These are phyloP conservation scores for Echinometra lucunter DNA, from an alignment of 53 echinoderm and acorn worm genomes.

Conservation along the genomic window DNA sequence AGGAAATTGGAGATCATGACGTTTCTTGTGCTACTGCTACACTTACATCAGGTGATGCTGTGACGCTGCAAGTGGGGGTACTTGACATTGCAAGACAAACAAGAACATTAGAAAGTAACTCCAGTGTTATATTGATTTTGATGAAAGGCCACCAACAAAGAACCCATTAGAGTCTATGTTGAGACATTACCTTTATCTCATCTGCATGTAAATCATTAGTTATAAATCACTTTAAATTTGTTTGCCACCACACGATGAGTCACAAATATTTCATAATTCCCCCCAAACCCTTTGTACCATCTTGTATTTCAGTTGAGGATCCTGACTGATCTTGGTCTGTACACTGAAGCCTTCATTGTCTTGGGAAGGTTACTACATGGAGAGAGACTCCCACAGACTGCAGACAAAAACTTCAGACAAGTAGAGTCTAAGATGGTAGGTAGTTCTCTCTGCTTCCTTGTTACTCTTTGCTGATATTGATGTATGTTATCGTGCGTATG, in stretches of 20 bases:
- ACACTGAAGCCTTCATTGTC: slow-evolving; percentile 90
- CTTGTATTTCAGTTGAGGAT: slow-evolving; percentile 79
- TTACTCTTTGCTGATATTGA: not conserved
- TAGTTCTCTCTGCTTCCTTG: not conserved
- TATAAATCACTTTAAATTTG: not conserved
- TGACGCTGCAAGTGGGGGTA: not conserved
- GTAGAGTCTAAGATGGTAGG: slow-evolving; percentile 93
- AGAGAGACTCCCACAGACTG: slow-evolving; percentile 95
- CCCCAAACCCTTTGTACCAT: not conserved
- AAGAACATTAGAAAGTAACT: too few relatives aligned
- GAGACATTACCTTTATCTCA: not conserved
- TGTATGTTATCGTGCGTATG: not conserved
- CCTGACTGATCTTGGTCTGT: slow-evolving; percentile 92
- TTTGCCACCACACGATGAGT: not conserved
- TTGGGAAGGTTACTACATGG: slow-evolving; percentile 87
- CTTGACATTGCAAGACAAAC: too few relatives aligned
- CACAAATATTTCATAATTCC: not conserved
- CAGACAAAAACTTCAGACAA: slow-evolving; percentile 98
- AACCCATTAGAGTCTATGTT: not conserved
- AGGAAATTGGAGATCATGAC: too few relatives aligned
- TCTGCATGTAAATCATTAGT: not conserved
- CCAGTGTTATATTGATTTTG: not conserved
- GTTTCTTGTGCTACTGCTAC: too few relatives aligned
- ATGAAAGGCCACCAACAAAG: not conserved
- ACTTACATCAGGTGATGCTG: too few relatives aligned